These are phyloP conservation scores for Bombus balteatus DNA, from an alignment of 1,140 invertebrate genomes.

Conservation along the genomic window DNA sequence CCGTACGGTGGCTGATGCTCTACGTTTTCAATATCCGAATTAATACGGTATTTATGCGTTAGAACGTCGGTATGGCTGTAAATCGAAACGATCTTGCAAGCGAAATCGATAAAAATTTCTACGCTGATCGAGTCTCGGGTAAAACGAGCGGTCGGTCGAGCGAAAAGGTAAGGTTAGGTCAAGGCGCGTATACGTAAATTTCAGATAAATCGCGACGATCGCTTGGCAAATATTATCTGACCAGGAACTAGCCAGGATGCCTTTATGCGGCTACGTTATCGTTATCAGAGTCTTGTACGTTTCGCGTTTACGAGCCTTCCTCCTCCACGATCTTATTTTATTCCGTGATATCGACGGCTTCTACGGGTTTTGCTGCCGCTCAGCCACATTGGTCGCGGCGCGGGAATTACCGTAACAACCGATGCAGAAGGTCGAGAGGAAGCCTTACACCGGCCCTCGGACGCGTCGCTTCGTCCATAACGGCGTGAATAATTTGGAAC, in stretches of 20 bases:
- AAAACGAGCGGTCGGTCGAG: background rate
- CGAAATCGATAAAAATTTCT: background rate
- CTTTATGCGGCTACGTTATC: background rate
- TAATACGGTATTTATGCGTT: no score
- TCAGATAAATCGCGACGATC: constrained; percentile 8
- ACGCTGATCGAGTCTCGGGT: background rate
- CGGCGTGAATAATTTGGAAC: constrained; percentile 11
- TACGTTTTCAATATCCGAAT: background rate
- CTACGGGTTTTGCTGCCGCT: background rate
- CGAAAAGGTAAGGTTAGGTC: background rate
- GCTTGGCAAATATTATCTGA: constrained; percentile 36
- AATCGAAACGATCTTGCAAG: background rate
- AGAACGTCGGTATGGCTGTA: background rate
- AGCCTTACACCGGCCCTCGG: background rate
- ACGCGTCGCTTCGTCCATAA: constrained; percentile 6
- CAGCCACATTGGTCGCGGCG: background rate
- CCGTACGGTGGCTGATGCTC: no score
- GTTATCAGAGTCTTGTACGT: constrained; percentile 22
- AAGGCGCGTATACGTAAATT: background rate
- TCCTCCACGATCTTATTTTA: background rate
- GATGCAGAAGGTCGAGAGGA: constrained; percentile 7
- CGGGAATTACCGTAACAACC: constrained; percentile 38
- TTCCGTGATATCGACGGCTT: background rate
- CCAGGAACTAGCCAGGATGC: constrained; percentile 40
- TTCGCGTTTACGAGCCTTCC: constrained; percentile 33